These are phyloP conservation scores for Galleria mellonella DNA, from an alignment of 1,140 invertebrate genomes.

Conservation along the genomic window DNA sequence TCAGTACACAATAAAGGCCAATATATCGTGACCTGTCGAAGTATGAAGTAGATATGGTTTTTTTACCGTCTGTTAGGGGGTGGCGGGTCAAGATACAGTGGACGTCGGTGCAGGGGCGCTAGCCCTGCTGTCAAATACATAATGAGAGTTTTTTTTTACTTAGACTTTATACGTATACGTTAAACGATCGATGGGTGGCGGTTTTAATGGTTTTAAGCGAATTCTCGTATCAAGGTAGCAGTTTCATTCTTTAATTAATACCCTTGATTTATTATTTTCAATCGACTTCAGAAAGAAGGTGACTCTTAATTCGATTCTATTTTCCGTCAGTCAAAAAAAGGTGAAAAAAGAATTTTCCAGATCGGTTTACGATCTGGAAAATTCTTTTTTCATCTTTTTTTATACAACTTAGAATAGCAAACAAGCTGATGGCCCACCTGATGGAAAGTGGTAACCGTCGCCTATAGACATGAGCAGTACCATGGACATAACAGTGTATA, in stretches of 20 bases:
- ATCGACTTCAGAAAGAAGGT: background rate
- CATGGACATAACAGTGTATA: too few relatives aligned
- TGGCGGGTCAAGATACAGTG: conserved; percentile 10
- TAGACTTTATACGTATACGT: conserved; percentile 29
- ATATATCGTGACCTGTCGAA: conserved; percentile 27
- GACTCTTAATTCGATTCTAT: background rate
- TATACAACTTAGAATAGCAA: too few relatives aligned
- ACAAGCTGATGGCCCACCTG: too few relatives aligned
- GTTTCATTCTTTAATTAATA: background rate
- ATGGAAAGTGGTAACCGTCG: too few relatives aligned
- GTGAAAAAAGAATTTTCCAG: too few relatives aligned
- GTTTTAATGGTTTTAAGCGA: conserved; percentile 28
- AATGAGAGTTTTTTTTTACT: conserved; percentile 49
- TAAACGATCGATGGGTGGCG: conserved; percentile 35
- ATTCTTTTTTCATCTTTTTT: too few relatives aligned
- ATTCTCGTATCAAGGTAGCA: conserved; percentile 9
- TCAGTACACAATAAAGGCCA: conserved; percentile 14
- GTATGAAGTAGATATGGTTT: conserved; percentile 3
- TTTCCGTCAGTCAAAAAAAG: too few relatives aligned
- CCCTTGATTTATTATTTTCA: background rate
- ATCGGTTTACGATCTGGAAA: too few relatives aligned
- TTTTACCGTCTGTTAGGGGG: conserved; percentile 8
- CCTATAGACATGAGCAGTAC: too few relatives aligned
- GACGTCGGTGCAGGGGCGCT: conserved; percentile 16
- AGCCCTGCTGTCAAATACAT: conserved; percentile 59